Percentiles rank a stretch among this genome's conserved stretches.
These are phyloP conservation scores for Entomyzon cyanotis DNA, from an alignment of 2,113 vertebrate genomes.

Conservation along the genomic window DNA sequence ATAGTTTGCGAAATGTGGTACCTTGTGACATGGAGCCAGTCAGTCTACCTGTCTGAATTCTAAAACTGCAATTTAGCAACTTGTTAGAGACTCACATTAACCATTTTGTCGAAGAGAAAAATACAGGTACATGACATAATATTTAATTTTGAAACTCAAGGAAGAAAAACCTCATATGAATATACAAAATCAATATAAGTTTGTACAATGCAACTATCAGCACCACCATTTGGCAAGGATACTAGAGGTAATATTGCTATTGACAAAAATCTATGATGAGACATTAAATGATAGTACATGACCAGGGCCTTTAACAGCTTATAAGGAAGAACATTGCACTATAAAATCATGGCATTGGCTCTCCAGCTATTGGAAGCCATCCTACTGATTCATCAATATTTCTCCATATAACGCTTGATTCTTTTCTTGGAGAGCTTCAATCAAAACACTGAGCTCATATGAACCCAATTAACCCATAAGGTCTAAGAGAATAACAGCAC, in stretches of 20 bases:
- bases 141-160: background rate
- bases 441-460: background rate
- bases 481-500: background rate
- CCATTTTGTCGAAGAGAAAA: background rate
- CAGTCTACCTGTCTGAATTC: background rate
- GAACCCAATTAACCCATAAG: background rate
- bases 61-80: background rate
- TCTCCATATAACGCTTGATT: background rate
- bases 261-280: background rate
- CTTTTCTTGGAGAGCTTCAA: background rate
- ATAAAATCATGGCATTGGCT: background rate
- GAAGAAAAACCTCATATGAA: background rate
- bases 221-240: background rate
- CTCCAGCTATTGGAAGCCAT: background rate
- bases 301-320: background rate
- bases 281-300: background rate
- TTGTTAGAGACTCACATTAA: background rate
- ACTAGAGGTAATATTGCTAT: background rate
- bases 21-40: background rate
- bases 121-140: no score
- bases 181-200: background rate
- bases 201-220: background rate
- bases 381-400: background rate
- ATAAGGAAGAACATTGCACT: background rate
- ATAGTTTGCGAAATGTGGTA: background rate